These are phyloP conservation scores for Dallia pectoralis DNA, from an alignment of 2,797 vertebrate genomes.

Conservation along the genomic window DNA sequence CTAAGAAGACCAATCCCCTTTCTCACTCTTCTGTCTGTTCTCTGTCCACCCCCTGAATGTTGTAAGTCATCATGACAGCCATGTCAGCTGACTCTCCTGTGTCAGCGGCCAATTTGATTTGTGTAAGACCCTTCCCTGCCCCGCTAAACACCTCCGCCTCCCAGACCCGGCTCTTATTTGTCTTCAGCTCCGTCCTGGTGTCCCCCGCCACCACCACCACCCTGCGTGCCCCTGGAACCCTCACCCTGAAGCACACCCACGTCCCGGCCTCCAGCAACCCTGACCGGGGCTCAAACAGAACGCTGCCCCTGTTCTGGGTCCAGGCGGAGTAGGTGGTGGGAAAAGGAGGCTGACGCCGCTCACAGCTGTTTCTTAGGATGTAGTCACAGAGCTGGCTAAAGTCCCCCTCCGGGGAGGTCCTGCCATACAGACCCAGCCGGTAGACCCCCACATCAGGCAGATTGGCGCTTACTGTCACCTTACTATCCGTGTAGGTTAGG, in stretches of 20 bases:
- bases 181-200: slow-evolving; percentile 33
- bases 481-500: slow-evolving; percentile 48
- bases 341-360: slow-evolving; percentile 49
- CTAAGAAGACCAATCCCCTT: no score
- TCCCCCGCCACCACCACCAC: slow-evolving; percentile 45
- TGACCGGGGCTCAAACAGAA: slow-evolving; percentile 56
- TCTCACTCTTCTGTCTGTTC: slow-evolving; percentile 27
- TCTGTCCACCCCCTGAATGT: slow-evolving; percentile 35
- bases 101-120: slow-evolving; percentile 50
- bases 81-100: slow-evolving; percentile 37
- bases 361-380: slow-evolving; percentile 24
- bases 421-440: slow-evolving; percentile 53
- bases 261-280: slow-evolving; percentile 54
- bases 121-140: neutral
- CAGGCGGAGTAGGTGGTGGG: slow-evolving; percentile 47
- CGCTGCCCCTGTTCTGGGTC: slow-evolving; percentile 45
- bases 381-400: slow-evolving; percentile 57
- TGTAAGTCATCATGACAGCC: slow-evolving; percentile 54
- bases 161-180: slow-evolving; percentile 50
- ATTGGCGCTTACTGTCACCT: slow-evolving; percentile 38
- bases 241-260: slow-evolving; percentile 57
- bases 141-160: slow-evolving; percentile 53
- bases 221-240: slow-evolving; percentile 45
- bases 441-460: slow-evolving; percentile 43
- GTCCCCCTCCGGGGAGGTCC: slow-evolving; percentile 17